Evolutionary conservation across 2,888 invertebrate species (phyloP).

Genomic region (Ctenicera cuprea): DNA sequence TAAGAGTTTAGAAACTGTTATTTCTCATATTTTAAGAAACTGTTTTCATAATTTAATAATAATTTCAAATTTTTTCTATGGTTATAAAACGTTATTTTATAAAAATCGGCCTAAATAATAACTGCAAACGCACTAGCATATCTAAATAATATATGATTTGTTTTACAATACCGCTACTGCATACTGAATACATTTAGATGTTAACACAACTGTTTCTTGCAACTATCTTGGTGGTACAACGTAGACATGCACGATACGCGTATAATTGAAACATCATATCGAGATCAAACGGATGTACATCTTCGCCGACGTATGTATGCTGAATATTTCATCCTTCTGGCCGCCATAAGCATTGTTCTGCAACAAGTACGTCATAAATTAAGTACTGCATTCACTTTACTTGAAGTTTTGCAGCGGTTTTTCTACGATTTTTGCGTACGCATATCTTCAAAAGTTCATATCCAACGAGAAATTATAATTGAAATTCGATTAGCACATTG

Average conservation of each 20-base stretch:
- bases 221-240: constrained; percentile 26
- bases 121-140: no score
- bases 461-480: not conserved
- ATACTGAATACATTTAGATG: constrained; percentile 22
- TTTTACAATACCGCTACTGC: not conserved
- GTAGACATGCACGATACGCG: constrained; percentile 27
- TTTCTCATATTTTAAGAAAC: no score
- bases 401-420: constrained; percentile 1
- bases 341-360: constrained; percentile 39
- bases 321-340: constrained; percentile 46
- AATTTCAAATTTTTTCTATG: no score
- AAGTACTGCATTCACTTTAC: not conserved
- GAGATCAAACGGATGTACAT: constrained; percentile 51
- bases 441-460: not conserved
- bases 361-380: constrained; percentile 28
- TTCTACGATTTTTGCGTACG: not conserved
- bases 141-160: not conserved
- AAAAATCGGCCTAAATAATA: no score
- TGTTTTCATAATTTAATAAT: no score
- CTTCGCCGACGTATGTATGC: constrained; percentile 41
- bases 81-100: no score
- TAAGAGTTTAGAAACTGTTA: no score
- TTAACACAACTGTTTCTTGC: constrained; percentile 26
- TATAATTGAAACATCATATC: constrained; percentile 55
- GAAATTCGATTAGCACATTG: constrained; percentile 25